phyloP scores from a whole-genome alignment of 2,797 vertebrate genomes.

The Hippocampus kuda region DNA sequence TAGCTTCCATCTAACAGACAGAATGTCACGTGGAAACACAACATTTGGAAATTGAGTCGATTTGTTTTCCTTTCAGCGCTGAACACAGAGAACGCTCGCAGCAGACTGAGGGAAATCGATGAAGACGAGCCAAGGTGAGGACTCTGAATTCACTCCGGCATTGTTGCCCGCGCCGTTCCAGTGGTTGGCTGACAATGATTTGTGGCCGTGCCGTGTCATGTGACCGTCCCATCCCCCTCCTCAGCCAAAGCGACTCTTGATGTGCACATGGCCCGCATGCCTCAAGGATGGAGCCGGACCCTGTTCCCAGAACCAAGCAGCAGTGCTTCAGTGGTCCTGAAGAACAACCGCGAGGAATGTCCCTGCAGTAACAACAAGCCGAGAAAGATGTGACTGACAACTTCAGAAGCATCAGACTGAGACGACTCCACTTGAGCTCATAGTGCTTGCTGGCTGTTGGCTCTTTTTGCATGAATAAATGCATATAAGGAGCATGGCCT shows the following conservation, averaged over 20 bases:
- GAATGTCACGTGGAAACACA: background rate
- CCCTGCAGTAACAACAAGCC: background rate
- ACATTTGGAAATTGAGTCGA: background rate
- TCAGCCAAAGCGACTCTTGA: slow-evolving; percentile 70
- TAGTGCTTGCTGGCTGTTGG: background rate
- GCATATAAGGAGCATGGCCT: background rate
- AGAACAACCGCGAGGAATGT: slow-evolving; percentile 75
- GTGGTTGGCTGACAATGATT: background rate
- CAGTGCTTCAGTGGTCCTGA: slow-evolving; percentile 75
- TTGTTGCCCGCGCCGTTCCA: background rate
- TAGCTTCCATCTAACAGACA: background rate
- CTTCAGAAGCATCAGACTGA: background rate
- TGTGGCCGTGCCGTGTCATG: background rate
- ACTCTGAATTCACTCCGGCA: background rate
- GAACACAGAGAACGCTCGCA: background rate
- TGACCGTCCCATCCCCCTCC: slow-evolving; percentile 11
- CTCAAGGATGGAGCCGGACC: slow-evolving; percentile 63
- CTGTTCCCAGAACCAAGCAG: slow-evolving; percentile 65
- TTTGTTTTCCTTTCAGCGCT: slow-evolving; percentile 2
- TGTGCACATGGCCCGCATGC: slow-evolving; percentile 52
- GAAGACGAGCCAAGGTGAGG: slow-evolving; percentile 74
- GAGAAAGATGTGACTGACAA: background rate
- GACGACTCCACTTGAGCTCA: background rate
- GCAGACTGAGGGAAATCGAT: slow-evolving; percentile 60
- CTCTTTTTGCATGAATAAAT: background rate